These are phyloP conservation scores for Habroteleia sp. DNA, from an alignment of 2,888 invertebrate genomes.

Conservation along the genomic window DNA sequence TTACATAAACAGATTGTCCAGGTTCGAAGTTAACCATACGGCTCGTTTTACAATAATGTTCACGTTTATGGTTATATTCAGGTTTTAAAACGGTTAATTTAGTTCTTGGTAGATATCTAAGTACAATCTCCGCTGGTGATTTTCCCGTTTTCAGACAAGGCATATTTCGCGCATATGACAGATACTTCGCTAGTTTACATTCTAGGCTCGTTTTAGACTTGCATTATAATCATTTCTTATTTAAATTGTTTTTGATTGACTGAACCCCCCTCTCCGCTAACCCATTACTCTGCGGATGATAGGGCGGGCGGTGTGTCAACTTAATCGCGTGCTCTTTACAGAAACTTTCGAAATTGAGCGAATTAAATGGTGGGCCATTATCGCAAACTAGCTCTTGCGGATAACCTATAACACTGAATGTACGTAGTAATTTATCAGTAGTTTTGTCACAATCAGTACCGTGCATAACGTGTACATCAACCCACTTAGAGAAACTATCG, in stretches of 20 bases:
- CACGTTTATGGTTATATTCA: slow-evolving; percentile 12
- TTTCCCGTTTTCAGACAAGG: slow-evolving; percentile 50
- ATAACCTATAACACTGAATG: slow-evolving; percentile 51
- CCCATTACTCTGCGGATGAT: slow-evolving; percentile 67
- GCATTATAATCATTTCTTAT: slow-evolving; percentile 58
- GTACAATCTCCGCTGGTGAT: slow-evolving; percentile 41
- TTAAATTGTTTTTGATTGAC: slow-evolving; percentile 59
- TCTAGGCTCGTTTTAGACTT: slow-evolving; percentile 31
- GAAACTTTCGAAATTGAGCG: slow-evolving; percentile 25
- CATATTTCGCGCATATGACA: slow-evolving; percentile 46
- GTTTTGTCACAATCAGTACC: slow-evolving; percentile 27
- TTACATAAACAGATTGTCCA: no score
- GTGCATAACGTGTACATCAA: slow-evolving; percentile 63
- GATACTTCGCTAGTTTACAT: slow-evolving; percentile 13
- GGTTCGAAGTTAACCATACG: no score
- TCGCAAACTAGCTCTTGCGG: slow-evolving; percentile 46
- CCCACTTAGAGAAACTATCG: slow-evolving; percentile 76
- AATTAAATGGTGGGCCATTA: slow-evolving; percentile 48
- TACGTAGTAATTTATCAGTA: slow-evolving; percentile 22
- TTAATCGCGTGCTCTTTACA: slow-evolving; percentile 30
- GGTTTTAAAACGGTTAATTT: slow-evolving; percentile 31
- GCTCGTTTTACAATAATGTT: no score
- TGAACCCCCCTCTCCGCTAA: slow-evolving; percentile 64
- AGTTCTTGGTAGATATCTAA: slow-evolving; percentile 46
- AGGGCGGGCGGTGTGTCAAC: slow-evolving; percentile 63